phyloP scores from a whole-genome alignment of 2,113 vertebrate species.

The Diphyllodes magnificus region DNA sequence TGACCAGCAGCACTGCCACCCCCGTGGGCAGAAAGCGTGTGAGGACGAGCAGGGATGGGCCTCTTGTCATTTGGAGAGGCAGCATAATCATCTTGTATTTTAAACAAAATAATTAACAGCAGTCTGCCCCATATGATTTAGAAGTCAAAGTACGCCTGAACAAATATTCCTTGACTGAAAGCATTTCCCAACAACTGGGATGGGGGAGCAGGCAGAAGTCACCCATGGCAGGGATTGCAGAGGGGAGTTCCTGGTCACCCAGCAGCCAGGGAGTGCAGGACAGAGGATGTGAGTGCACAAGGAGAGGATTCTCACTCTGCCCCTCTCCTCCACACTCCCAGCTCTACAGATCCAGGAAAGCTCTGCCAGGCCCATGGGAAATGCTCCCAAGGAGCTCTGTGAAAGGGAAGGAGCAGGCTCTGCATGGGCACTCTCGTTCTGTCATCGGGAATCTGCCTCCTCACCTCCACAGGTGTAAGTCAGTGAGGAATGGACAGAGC shows the following conservation, averaged over 20 bases:
- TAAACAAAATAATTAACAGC: background rate
- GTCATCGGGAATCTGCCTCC: background rate
- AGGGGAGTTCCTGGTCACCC: background rate
- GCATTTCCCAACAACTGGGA: background rate
- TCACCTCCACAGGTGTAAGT: background rate
- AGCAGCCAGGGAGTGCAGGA: background rate
- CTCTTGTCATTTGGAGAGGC: background rate
- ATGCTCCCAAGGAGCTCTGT: background rate
- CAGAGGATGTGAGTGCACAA: background rate
- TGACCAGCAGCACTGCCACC: conserved; percentile 26
- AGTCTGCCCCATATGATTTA: background rate
- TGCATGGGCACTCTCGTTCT: background rate
- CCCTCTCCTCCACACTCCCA: background rate
- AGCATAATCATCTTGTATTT: background rate
- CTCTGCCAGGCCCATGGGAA: background rate
- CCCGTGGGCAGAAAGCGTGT: background rate
- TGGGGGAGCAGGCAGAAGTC: background rate
- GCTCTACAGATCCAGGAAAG: background rate
- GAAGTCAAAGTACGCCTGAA: background rate
- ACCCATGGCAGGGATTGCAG: background rate
- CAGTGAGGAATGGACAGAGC: background rate
- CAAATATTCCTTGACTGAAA: background rate
- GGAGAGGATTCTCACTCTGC: background rate
- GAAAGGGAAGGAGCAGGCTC: background rate
- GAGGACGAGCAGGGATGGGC: background rate